These are phyloP conservation scores for Cydia splendana DNA, from an alignment of 1,140 invertebrate genomes.

Conservation along the genomic window DNA sequence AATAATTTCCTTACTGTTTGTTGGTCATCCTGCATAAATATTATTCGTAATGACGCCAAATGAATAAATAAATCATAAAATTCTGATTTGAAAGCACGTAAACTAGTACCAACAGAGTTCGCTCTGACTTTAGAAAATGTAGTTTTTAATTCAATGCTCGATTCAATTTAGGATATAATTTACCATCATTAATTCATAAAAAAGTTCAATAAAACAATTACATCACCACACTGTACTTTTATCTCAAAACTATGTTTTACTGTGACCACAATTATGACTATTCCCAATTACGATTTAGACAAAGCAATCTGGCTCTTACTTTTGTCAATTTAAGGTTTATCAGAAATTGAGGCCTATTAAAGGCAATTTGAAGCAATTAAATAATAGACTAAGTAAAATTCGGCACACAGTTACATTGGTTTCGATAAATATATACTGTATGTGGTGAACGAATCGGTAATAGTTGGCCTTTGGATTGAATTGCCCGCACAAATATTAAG, in stretches of 20 bases:
- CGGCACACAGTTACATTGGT: conserved; percentile 40
- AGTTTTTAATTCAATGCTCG: no score
- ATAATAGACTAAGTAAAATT: conserved; percentile 45
- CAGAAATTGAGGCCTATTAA: conserved; percentile 43
- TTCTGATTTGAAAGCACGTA: no score
- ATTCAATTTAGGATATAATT: not conserved
- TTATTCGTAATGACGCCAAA: no score
- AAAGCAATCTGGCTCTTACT: conserved; percentile 9
- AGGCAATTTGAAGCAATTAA: conserved; percentile 63
- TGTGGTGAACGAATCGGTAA: conserved; percentile 56
- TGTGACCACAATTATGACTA: conserved; percentile 21
- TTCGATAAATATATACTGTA: conserved; percentile 32
- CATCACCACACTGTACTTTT: not conserved
- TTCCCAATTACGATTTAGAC: not conserved
- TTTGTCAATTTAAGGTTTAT: conserved; percentile 30
- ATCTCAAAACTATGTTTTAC: not conserved
- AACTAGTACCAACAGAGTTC: no score
- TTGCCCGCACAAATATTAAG: conserved; percentile 48
- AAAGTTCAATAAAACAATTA: not conserved
- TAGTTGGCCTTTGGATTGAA: conserved; percentile 45
- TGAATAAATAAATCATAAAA: no score
- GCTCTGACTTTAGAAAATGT: no score
- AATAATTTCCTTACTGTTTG: no score
- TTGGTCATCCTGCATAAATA: no score
- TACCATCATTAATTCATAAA: not conserved